A percentile compares a stretch with the other conserved stretches of the same genome.
Evolutionary conservation across 2,797 vertebrate species (phyloP).

Genomic region (Molossus alvarezi): DNA sequence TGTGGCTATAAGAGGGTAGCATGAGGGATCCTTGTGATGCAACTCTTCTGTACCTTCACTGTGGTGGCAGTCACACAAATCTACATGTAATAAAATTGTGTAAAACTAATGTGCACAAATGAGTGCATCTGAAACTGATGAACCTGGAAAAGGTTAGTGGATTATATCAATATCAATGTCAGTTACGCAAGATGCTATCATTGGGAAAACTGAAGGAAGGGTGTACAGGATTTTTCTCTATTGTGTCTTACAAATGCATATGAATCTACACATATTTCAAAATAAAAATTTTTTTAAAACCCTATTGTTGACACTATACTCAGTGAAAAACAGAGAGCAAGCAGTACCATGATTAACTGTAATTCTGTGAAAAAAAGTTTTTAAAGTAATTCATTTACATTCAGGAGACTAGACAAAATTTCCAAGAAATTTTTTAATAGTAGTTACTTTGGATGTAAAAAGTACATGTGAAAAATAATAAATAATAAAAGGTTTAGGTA

Average conservation of each 20-base stretch:
- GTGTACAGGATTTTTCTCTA: background rate
- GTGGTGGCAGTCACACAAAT: background rate
- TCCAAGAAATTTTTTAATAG: background rate
- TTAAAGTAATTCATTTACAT: background rate
- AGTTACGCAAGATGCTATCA: background rate
- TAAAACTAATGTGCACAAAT: background rate
- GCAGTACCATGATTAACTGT: background rate
- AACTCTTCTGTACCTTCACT: background rate
- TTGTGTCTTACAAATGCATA: background rate
- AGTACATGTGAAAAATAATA: slow-evolving; percentile 17
- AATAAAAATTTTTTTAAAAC: background rate
- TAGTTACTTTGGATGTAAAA: background rate
- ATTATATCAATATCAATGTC: background rate
- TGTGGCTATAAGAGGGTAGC: background rate
- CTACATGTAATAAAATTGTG: background rate
- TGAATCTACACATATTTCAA: background rate
- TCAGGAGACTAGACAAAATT: background rate
- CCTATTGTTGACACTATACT: background rate
- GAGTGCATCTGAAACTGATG: background rate
- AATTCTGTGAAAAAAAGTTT: background rate
- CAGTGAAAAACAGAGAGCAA: background rate
- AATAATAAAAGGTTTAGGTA: background rate
- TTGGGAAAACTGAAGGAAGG: background rate
- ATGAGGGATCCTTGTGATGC: background rate
- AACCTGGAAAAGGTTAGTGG: background rate